phyloP scores from a whole-genome alignment of 1,140 invertebrate genomes.

The Oncopeltus fasciatus region DNA sequence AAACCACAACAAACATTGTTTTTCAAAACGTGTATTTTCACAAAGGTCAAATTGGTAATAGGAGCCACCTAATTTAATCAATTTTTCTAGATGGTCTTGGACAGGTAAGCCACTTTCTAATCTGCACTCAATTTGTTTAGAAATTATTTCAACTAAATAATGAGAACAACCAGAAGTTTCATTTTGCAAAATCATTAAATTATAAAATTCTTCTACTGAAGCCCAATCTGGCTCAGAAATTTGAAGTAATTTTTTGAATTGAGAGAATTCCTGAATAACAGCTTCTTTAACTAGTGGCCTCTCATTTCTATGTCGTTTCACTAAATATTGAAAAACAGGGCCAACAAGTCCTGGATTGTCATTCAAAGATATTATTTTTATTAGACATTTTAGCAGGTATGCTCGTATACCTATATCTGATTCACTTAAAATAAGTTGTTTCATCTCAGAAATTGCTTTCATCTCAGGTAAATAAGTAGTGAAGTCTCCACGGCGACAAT shows the following conservation, averaged over 20 bases:
- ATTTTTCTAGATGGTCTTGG: neutral
- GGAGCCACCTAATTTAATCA: neutral
- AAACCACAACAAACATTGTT: slow-evolving; percentile 4
- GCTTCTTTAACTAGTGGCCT: neutral
- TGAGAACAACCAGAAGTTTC: neutral
- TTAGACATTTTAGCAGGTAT: neutral
- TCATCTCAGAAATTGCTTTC: neutral
- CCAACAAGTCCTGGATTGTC: neutral
- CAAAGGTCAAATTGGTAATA: neutral
- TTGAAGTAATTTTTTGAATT: neutral
- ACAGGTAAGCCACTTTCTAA: neutral
- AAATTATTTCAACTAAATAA: neutral
- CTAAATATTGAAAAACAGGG: neutral
- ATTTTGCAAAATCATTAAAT: neutral
- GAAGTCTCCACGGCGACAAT: neutral
- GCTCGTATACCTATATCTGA: neutral
- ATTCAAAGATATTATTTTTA: neutral
- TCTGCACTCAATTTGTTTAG: neutral
- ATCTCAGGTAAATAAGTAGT: neutral
- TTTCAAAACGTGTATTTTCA: neutral
- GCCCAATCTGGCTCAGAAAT: neutral
- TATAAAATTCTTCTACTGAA: neutral
- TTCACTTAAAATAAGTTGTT: neutral
- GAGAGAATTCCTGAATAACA: neutral
- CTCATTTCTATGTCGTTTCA: neutral